Base-by-base conservation (phyloP, 2,888 invertebrate species). In the Mythimna lalbum region DNA sequence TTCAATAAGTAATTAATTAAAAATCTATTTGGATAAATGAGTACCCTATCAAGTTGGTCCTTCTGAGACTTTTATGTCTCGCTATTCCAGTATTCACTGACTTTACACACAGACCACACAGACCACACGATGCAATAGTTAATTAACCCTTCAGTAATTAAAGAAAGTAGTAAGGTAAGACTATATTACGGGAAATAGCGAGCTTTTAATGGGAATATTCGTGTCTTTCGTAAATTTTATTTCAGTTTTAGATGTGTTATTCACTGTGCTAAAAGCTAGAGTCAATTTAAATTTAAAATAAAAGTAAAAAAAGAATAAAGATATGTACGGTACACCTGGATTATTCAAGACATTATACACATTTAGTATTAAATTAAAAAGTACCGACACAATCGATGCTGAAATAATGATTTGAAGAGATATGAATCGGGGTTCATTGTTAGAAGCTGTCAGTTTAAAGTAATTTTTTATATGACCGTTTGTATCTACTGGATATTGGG, bases 121-220 rank as follows among this genome's bases (percentile, higher is more conserved):
- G n/a, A 56, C 64, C 53, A 50, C 61, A 59, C 62, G 73, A 74
- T 57, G 72, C 69, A 73, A 80, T 78, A 80, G 75, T 81, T 80
- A 83, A 81, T 84, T 81, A 83, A 75, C 74, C 66, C 78, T 60
- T 56, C 50, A 66, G 63, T 36, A 70, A 59, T 50, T 73, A 66
- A 62, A 75, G 71, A 56, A 64, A 72, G 63, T 47, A 36, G 49
- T n/a, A 10, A 21, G 71, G 62, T 39, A 21, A n/a, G 68, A n/a
- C 21, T 21, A 72, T 60, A 66, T 3, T 39, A 64, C 23, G 17
- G 17, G 27, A 19, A 23, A 53, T 9, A 67, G 78, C 69, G 63
- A 49, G 12, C 12, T 39, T 10, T 33, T 12, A 17, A 12, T 43
- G 4, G 39, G 36, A 27, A 57, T 9, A 1, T 39, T 23, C 14